Evolutionary conservation across 2,888 invertebrate species (phyloP).

Genomic region (Carabus problematicus): DNA sequence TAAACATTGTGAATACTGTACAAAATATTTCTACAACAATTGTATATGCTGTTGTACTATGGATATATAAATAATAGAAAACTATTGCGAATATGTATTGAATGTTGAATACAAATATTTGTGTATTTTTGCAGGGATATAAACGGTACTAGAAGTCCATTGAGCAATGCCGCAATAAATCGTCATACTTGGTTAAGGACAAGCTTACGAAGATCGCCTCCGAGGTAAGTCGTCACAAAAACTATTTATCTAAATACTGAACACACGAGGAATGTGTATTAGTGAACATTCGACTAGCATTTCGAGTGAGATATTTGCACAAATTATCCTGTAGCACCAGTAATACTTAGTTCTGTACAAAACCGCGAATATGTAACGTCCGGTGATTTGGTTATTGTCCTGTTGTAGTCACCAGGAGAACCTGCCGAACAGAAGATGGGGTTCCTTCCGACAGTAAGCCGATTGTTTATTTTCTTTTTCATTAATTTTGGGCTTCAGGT

Average conservation of each 20-base stretch:
- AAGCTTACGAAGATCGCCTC: constrained; percentile 80
- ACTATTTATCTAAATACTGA: background rate
- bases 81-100: no score
- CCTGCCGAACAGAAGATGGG: constrained; percentile 69
- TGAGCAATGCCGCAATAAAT: constrained; percentile 66
- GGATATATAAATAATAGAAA: no score
- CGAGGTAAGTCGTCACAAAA: constrained; percentile 75
- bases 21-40: no score
- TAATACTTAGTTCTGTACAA: no score
- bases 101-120: no score
- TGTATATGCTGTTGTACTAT: no score
- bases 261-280: background rate
- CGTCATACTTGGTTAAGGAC: constrained; percentile 87
- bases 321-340: no score
- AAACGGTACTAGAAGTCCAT: constrained; percentile 67
- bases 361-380: no score
- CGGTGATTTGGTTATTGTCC: constrained; percentile 42
- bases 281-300: background rate
- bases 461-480: constrained; percentile 44
- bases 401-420: constrained; percentile 66
- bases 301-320: background rate
- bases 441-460: constrained; percentile 71
- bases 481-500: no score
- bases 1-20: no score
- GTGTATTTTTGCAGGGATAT: constrained; percentile 60